A percentile compares a stretch with the other conserved stretches of the same genome.
Evolutionary conservation across 1,140 invertebrate species (phyloP).

Genomic region (Bradynema listronoti): DNA sequence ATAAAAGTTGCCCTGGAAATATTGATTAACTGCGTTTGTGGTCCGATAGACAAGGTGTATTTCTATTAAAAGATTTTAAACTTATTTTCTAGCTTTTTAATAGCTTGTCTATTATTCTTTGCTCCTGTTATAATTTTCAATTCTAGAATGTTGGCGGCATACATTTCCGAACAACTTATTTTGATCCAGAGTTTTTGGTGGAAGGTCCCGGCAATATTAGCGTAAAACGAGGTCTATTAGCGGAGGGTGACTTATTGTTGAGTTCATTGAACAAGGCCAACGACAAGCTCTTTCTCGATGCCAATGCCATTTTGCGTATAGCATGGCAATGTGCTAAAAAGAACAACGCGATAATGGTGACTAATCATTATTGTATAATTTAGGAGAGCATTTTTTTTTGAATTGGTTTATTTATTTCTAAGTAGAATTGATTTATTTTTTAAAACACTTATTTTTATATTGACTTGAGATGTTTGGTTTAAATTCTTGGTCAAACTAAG

Average conservation of each 20-base stretch:
- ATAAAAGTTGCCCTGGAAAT: constrained; percentile 37
- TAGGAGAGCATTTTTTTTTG: too few species aligned
- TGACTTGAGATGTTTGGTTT: too few species aligned
- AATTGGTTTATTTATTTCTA: neutral
- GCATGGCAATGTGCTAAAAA: constrained; percentile 35
- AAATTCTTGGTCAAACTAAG: too few species aligned
- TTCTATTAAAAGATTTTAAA: too few species aligned
- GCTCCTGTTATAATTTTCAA: neutral
- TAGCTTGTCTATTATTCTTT: neutral
- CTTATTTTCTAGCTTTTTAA: too few species aligned
- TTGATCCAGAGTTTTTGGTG: neutral
- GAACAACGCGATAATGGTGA: constrained; percentile 42
- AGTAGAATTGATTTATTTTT: too few species aligned
- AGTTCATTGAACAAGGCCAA: neutral
- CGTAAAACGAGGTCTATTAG: neutral
- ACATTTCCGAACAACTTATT: neutral
- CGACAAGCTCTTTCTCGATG: constrained; percentile 8
- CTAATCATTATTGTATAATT: constrained; percentile 2
- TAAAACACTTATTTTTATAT: too few species aligned
- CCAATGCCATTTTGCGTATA: constrained; percentile 19
- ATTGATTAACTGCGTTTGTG: constrained; percentile 36
- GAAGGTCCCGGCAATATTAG: neutral
- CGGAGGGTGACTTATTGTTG: neutral
- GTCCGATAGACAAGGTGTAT: constrained; percentile 30
- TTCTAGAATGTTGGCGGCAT: constrained; percentile 4